Evolutionary conservation across 2,797 vertebrate species (phyloP).

Genomic region (Eulemur mongoz): DNA sequence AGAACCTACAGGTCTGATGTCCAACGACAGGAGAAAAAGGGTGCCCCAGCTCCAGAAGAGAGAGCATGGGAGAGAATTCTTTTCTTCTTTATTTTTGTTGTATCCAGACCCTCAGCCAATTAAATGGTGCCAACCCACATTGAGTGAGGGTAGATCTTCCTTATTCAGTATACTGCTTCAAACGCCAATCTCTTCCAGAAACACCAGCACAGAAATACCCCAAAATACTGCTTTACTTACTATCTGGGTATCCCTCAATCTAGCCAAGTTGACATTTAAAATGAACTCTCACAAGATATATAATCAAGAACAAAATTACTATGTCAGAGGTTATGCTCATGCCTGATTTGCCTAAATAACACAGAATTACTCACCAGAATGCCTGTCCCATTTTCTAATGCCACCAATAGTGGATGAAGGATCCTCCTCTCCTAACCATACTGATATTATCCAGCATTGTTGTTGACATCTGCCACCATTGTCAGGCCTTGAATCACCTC

Average conservation of each 20-base stretch:
- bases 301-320: neutral
- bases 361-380: neutral
- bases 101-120: neutral
- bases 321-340: neutral
- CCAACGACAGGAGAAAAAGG: neutral
- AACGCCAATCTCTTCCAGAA: neutral
- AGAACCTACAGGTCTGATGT: neutral
- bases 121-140: neutral
- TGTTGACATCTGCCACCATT: neutral
- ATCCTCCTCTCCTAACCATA: neutral
- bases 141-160: neutral
- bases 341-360: neutral
- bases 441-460: neutral
- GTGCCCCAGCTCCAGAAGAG: neutral
- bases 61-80: neutral
- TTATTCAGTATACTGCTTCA: neutral
- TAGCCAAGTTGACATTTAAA: neutral
- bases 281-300: neutral
- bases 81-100: neutral
- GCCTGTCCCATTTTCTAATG: neutral
- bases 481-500: neutral
- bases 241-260: neutral
- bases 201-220: neutral
- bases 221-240: neutral
- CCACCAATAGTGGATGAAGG: neutral